phyloP scores from a whole-genome alignment of 1,140 invertebrate genomes.

The Berghia stephanieae region DNA sequence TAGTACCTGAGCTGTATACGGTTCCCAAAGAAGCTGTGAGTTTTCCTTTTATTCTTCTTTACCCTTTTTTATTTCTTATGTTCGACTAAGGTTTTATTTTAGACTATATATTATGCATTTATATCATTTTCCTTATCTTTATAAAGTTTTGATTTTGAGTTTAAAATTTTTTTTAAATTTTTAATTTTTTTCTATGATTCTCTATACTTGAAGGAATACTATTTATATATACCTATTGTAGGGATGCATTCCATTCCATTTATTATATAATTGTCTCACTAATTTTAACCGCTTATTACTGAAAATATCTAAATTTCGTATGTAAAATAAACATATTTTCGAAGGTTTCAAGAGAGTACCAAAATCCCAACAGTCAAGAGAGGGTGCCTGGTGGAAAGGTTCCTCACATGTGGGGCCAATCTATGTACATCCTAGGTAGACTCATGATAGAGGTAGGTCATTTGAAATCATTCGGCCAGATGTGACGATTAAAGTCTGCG shows the following conservation, averaged over 20 bases:
- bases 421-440: slow-evolving; percentile 93
- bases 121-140: too few species aligned
- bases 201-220: too few species aligned
- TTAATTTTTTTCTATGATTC: too few species aligned
- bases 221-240: too few species aligned
- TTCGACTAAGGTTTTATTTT: too few species aligned
- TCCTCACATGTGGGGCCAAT: slow-evolving; percentile 98
- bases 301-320: background rate
- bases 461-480: too few species aligned
- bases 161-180: too few species aligned
- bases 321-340: slow-evolving; percentile 20
- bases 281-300: background rate
- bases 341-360: slow-evolving; percentile 82
- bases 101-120: too few species aligned
- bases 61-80: background rate
- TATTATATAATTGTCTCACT: background rate
- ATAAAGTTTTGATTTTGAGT: too few species aligned
- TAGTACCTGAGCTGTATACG: slow-evolving; percentile 95
- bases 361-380: slow-evolving; percentile 86
- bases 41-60: background rate
- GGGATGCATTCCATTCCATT: too few species aligned
- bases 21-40: slow-evolving; percentile 80
- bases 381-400: slow-evolving; percentile 87
- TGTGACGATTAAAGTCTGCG: too few species aligned
- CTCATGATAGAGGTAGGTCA: slow-evolving; percentile 86